phyloP scores from a whole-genome alignment of 2,888 invertebrate species.

The Drosophila kambysellisi region DNA sequence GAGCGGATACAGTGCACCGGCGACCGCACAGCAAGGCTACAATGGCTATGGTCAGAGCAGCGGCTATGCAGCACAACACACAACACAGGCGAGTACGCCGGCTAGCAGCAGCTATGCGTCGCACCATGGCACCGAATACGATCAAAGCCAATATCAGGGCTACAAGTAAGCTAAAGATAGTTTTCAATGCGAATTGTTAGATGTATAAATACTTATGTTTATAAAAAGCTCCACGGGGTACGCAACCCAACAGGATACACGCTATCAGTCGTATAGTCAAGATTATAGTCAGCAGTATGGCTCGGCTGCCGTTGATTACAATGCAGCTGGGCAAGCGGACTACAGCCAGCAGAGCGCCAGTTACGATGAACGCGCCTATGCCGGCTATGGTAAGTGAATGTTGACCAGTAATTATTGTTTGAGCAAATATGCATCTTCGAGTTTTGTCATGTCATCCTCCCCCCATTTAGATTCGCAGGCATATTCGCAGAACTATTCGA shows the following conservation, averaged over 20 bases:
- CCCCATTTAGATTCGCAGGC: conserved; percentile 82
- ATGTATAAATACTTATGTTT: background rate
- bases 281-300: conserved; percentile 85
- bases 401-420: background rate
- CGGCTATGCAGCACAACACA: conserved; percentile 78
- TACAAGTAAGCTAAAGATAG: conserved; percentile 76
- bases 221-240: conserved; percentile 79
- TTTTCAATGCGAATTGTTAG: background rate
- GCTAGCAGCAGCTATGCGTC: conserved; percentile 81
- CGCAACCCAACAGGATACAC: conserved; percentile 82
- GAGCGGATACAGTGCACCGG: conserved; percentile 80
- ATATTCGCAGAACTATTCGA: conserved; percentile 84
- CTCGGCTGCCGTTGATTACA: conserved; percentile 84
- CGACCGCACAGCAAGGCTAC: conserved; percentile 79
- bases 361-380: conserved; percentile 85
- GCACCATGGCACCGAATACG: conserved; percentile 83
- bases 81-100: conserved; percentile 71
- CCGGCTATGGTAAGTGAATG: conserved; percentile 84
- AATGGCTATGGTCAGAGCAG: conserved; percentile 84
- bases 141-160: conserved; percentile 85
- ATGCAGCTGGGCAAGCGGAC: conserved; percentile 83
- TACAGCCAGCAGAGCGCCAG: conserved; percentile 81
- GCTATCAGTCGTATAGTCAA: conserved; percentile 84
- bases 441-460: conserved; percentile 20
- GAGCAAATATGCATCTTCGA: conserved; percentile 20